These are phyloP conservation scores for Steinernema khuongi DNA, from an alignment of 1,140 invertebrate genomes.

Conservation along the genomic window DNA sequence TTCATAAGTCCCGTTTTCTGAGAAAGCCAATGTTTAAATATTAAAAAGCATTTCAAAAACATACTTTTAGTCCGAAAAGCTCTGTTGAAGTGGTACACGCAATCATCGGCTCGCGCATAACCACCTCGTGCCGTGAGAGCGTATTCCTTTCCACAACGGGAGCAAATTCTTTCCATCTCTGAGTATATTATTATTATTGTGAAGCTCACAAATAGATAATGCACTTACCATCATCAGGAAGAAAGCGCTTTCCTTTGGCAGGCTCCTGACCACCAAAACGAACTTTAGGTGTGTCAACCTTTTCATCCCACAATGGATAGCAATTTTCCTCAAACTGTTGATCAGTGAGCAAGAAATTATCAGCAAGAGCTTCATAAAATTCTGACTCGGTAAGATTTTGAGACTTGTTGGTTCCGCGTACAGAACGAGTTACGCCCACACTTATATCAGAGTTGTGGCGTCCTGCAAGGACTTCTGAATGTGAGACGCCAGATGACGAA, in stretches of 20 bases:
- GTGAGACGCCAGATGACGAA: conserved; percentile 26
- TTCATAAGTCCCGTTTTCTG: conserved; percentile 57
- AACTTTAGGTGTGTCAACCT: neutral
- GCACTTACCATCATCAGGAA: conserved; percentile 22
- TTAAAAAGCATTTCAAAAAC: conserved; percentile 11
- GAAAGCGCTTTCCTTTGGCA: neutral
- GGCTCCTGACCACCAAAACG: neutral
- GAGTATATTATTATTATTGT: conserved; percentile 11
- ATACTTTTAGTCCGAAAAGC: conserved; percentile 22
- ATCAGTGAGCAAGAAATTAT: conserved; percentile 22
- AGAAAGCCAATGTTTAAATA: conserved; percentile 20
- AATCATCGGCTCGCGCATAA: conserved; percentile 63
- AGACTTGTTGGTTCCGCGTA: neutral
- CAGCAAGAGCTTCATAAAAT: conserved; percentile 13
- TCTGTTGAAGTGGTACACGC: conserved; percentile 75
- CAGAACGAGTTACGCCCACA: conserved; percentile 9
- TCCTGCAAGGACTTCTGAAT: conserved; percentile 14
- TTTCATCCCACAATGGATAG: conserved; percentile 8
- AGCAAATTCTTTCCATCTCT: conserved; percentile 29
- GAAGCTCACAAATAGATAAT: neutral
- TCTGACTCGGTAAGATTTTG: neutral
- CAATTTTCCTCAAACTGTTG: conserved; percentile 15
- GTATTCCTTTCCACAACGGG: conserved; percentile 34
- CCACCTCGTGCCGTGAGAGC: conserved; percentile 17
- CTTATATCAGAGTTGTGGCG: neutral